Conservation (phyloP, 2,888 invertebrate species). For the Leptinotarsa juncta region DNA sequence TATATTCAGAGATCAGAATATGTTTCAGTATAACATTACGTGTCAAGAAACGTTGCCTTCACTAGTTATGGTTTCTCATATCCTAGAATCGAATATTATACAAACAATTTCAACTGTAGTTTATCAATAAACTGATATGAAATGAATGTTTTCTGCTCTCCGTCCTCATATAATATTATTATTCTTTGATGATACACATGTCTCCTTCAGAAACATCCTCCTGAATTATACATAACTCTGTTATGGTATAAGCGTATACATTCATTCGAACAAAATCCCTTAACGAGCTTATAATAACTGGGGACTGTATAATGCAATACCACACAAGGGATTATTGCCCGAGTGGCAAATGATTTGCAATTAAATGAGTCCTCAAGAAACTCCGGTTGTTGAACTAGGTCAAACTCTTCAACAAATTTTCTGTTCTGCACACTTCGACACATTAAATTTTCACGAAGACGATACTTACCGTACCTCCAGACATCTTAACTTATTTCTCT, state of each 20-base stretch:
- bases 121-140: too few species aligned
- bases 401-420: neutral
- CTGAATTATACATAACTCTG: neutral
- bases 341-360: neutral
- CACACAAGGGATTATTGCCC: neutral
- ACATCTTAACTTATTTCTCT: neutral
- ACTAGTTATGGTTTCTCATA: too few species aligned
- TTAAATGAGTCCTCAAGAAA: neutral
- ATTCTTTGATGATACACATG: neutral
- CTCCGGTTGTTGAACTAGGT: neutral
- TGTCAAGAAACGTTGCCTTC: too few species aligned
- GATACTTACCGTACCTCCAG: neutral
- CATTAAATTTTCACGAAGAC: constrained; percentile 6
- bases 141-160: neutral
- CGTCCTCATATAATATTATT: neutral
- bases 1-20: too few species aligned
- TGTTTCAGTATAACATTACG: too few species aligned
- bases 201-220: neutral
- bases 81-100: too few species aligned
- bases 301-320: neutral
- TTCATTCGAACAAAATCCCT: neutral
- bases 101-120: too few species aligned
- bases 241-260: neutral
- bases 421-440: neutral
- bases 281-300: constrained; percentile 2